Conservation (phyloP, 1,140 invertebrate genomes). For the Drosophila santomea region DNA sequence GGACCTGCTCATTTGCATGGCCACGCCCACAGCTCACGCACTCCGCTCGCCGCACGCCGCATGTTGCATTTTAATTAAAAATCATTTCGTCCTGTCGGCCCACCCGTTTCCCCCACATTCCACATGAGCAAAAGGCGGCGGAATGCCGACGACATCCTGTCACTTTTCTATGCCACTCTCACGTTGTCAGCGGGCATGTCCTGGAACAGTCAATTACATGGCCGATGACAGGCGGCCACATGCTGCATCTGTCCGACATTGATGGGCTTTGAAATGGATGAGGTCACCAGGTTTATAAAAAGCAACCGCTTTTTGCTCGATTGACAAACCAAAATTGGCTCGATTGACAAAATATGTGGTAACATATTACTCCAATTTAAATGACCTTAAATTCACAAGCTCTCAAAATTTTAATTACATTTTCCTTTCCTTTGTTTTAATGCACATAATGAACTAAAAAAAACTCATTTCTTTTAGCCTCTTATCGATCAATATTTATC, state of each 20-base stretch:
- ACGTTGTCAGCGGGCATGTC: conserved; percentile 45
- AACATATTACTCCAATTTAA: background rate
- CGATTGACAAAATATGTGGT: too few relatives aligned
- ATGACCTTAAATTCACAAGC: background rate
- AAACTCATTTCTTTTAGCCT: background rate
- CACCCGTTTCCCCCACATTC: background rate
- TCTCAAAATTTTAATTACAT: background rate
- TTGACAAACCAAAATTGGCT: background rate
- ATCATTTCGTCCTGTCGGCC: conserved; percentile 31
- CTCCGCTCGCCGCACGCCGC: conserved; percentile 24
- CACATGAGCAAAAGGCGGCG: conserved; percentile 5
- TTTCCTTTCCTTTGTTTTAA: background rate
- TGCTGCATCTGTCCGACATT: conserved; percentile 35
- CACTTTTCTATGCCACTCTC: conserved; percentile 28
- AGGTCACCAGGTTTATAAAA: background rate
- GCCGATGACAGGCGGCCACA: conserved; percentile 17
- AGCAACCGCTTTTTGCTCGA: background rate
- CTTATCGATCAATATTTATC: background rate
- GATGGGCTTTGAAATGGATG: conserved; percentile 28
- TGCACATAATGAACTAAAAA: background rate
- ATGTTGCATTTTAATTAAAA: conserved; percentile 77
- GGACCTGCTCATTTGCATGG: conserved; percentile 66
- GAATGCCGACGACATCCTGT: conserved; percentile 23
- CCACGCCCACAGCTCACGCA: conserved; percentile 32
- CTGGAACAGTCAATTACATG: conserved; percentile 59